Percentiles rank a stretch among this genome's conserved stretches.
These are phyloP conservation scores for Stramonita haemastoma DNA, from an alignment of 2,888 invertebrate genomes.

Conservation along the genomic window DNA sequence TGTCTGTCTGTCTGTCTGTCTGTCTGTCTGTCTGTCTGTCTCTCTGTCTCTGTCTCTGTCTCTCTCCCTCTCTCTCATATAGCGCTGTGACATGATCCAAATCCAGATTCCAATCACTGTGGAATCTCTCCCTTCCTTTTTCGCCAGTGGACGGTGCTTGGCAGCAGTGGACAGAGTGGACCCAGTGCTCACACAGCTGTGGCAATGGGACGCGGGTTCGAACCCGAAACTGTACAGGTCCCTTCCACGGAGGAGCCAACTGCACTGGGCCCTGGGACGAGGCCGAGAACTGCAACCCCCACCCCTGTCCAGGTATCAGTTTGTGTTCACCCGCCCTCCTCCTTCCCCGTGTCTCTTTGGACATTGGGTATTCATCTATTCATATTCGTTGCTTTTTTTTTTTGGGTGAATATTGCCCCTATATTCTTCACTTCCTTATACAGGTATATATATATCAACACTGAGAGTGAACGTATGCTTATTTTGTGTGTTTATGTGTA, in stretches of 20 bases:
- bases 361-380: background rate
- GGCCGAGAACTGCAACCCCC: conserved; percentile 56
- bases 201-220: conserved; percentile 59
- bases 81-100: too few species aligned
- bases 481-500: background rate
- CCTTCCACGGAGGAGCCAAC: conserved; percentile 60
- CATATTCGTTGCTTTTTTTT: background rate
- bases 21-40: too few species aligned
- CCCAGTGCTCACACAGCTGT: conserved; percentile 62
- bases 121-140: background rate
- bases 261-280: conserved; percentile 57
- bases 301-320: conserved; percentile 59
- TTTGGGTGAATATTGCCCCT: background rate
- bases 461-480: background rate
- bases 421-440: background rate
- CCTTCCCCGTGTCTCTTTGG: too few species aligned
- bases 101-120: too few species aligned
- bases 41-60: too few species aligned
- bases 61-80: too few species aligned
- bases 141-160: conserved; percentile 66
- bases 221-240: conserved; percentile 58
- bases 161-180: conserved; percentile 64
- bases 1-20: too few species aligned
- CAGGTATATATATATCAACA: background rate
- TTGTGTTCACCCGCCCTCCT: background rate